Percentiles rank a stretch among this genome's conserved stretches.
These are phyloP conservation scores for Ispidina lecontei DNA, from an alignment of 2,797 vertebrate species.

Conservation along the genomic window DNA sequence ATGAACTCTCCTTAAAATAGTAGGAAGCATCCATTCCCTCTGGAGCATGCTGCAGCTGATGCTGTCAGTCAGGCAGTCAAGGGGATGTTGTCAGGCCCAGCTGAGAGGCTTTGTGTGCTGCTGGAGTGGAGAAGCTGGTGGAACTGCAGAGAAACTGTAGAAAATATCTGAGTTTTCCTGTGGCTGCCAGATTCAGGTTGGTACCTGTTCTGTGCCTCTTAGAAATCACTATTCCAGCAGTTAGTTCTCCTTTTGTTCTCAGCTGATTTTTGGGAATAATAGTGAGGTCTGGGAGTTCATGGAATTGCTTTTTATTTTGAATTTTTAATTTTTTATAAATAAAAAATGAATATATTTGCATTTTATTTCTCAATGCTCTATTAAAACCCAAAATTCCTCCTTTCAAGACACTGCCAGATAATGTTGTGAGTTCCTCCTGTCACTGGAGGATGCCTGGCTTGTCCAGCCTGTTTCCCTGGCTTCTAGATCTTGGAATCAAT, in stretches of 20 bases:
- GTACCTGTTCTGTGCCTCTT: neutral
- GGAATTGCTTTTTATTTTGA: neutral
- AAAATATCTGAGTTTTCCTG: slow-evolving; percentile 4
- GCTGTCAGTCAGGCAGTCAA: slow-evolving; percentile 56
- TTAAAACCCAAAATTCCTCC: neutral
- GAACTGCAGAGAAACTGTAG: neutral
- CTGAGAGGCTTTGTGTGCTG: neutral
- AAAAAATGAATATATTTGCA: too few relatives aligned
- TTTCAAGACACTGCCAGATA: neutral
- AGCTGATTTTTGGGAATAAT: neutral
- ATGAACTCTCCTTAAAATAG: slow-evolving; percentile 56
- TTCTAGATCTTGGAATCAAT: neutral
- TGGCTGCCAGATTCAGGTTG: neutral
- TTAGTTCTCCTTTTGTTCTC: neutral
- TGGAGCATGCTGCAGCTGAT: slow-evolving; percentile 53
- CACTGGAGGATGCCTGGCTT: neutral
- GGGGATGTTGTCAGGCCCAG: slow-evolving; percentile 7
- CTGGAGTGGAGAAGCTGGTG: neutral
- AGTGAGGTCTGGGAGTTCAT: neutral
- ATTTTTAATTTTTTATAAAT: too few relatives aligned
- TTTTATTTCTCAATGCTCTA: neutral
- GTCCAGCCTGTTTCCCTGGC: neutral
- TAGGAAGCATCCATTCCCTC: slow-evolving; percentile 5
- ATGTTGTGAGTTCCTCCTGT: neutral
- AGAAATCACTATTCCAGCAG: neutral